phyloP scores from a whole-genome alignment of 2,113 vertebrate species.

The Labeo catla region DNA sequence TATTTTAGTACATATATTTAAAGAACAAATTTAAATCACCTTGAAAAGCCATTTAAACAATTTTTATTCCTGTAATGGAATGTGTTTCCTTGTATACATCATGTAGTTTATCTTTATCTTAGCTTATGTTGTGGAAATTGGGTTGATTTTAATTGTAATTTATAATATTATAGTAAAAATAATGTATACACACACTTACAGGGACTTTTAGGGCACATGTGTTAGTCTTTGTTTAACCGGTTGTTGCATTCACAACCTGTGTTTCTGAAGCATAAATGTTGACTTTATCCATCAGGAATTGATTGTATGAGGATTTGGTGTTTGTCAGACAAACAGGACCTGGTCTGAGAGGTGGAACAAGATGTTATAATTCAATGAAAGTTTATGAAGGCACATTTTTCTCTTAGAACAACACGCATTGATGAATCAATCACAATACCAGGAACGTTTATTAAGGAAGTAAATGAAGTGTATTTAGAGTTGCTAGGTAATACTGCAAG shows the following conservation, averaged over 20 bases:
- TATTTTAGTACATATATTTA: too few relatives aligned
- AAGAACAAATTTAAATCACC: too few relatives aligned
- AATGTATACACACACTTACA: background rate
- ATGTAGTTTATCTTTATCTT: background rate
- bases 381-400: background rate
- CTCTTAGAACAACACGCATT: background rate
- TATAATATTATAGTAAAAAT: background rate
- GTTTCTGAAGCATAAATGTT: background rate
- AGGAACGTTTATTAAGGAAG: background rate
- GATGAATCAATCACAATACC: background rate
- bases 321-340: background rate
- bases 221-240: too few relatives aligned
- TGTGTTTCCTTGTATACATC: background rate
- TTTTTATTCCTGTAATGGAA: background rate
- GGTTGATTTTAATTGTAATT: background rate
- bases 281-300: background rate
- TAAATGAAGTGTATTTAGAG: slow-evolving; percentile 22
- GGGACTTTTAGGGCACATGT: background rate
- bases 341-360: too few relatives aligned
- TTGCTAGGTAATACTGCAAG: slow-evolving; percentile 9
- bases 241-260: too few relatives aligned
- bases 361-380: background rate
- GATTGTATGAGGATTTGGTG: background rate
- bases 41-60: background rate
- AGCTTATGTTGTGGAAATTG: background rate